These are phyloP conservation scores for Lepisosteus oculatus DNA, from an alignment of 2,113 vertebrate species.

Conservation along the genomic window DNA sequence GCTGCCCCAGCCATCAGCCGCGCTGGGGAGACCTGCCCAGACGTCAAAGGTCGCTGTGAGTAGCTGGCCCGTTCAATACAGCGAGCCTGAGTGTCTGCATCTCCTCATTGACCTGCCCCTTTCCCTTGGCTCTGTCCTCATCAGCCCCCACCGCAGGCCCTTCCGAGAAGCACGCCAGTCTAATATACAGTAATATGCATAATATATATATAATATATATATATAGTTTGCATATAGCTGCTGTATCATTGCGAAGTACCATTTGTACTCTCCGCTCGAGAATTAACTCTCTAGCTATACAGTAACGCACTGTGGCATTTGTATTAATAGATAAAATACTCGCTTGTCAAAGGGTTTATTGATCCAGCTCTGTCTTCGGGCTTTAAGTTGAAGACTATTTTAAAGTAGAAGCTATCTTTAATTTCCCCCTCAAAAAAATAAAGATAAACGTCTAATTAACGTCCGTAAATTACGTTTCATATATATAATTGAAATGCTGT, in stretches of 20 bases:
- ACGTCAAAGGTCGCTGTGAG: slow-evolving; percentile 22
- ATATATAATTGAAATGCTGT: background rate
- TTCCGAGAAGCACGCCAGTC: background rate
- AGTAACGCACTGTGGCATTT: no score
- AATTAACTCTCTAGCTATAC: no score
- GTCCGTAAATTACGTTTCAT: background rate
- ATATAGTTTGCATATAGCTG: no score
- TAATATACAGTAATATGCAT: background rate
- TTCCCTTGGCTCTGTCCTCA: slow-evolving; percentile 25
- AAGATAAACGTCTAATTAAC: no score
- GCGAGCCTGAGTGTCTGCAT: slow-evolving; percentile 27
- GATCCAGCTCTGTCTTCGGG: no score
- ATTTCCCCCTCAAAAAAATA: no score
- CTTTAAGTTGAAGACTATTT: no score
- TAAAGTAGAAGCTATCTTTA: no score
- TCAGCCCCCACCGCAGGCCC: background rate
- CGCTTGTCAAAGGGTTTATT: no score
- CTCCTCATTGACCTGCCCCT: slow-evolving; percentile 41
- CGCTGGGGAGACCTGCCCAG: slow-evolving; percentile 26
- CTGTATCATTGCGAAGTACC: no score
- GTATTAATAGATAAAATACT: no score
- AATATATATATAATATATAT: background rate
- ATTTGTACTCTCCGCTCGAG: no score
- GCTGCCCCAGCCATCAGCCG: slow-evolving; percentile 15
- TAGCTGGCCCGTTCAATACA: slow-evolving; percentile 22